Evolutionary conservation across 2,888 invertebrate genomes (phyloP).

Genomic region (Gonocerus acuteangulatus): DNA sequence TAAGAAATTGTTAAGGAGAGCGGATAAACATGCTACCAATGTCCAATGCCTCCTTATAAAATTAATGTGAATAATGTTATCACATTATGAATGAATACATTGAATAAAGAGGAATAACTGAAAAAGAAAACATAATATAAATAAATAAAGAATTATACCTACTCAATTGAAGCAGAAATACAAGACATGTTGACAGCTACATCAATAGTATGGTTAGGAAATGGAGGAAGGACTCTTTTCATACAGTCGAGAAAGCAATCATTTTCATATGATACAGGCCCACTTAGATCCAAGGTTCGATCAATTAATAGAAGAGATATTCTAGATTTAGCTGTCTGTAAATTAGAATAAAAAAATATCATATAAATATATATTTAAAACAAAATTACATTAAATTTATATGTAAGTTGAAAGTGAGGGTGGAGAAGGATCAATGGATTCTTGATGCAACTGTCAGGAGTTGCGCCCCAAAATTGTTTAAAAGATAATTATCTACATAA

Average conservation of each 20-base stretch:
- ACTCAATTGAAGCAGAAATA: conserved; percentile 50
- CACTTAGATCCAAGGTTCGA: conserved; percentile 57
- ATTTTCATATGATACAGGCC: conserved; percentile 53
- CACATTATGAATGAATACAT: too few relatives aligned
- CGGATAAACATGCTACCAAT: too few relatives aligned
- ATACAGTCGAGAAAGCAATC: conserved; percentile 57
- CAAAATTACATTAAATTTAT: not conserved
- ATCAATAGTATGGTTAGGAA: conserved; percentile 57
- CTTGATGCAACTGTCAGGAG: too few relatives aligned
- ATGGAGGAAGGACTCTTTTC: conserved; percentile 52
- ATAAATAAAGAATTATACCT: conserved; percentile 31
- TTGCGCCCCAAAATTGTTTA: too few relatives aligned
- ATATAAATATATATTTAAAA: conserved; percentile 7
- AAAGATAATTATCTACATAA: too few relatives aligned
- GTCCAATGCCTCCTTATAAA: too few relatives aligned
- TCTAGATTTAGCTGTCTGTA: conserved; percentile 47
- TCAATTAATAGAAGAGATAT: conserved; percentile 55
- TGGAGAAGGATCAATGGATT: too few relatives aligned
- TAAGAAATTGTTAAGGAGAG: too few relatives aligned
- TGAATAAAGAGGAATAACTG: too few relatives aligned
- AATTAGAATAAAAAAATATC: conserved; percentile 33
- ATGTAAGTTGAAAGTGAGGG: too few relatives aligned
- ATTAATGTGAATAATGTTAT: too few relatives aligned
- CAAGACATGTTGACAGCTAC: conserved; percentile 58
- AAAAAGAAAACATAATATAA: too few relatives aligned